These are phyloP conservation scores for Esox niger DNA, from an alignment of 2,113 vertebrate genomes.

Conservation along the genomic window DNA sequence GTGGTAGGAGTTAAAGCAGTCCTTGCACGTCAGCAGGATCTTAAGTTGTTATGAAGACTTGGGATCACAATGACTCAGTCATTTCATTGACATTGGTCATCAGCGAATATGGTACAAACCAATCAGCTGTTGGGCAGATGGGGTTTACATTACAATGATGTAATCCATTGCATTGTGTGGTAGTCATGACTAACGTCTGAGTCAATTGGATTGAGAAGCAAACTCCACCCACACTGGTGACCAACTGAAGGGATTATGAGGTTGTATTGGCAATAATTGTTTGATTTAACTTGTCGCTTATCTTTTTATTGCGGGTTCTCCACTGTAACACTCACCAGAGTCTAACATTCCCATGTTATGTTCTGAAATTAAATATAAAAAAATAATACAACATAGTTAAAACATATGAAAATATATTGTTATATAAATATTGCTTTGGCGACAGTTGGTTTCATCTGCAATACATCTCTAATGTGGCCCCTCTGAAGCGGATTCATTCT, in stretches of 20 bases:
- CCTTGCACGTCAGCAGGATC: background rate
- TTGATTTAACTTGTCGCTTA: conserved; percentile 8
- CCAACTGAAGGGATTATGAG: no score
- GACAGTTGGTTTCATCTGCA: no score
- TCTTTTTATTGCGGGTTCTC: background rate
- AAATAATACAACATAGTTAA: no score
- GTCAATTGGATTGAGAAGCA: no score
- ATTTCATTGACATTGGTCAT: background rate
- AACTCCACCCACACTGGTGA: no score
- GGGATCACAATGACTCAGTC: background rate
- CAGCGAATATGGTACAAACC: background rate
- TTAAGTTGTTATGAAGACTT: background rate
- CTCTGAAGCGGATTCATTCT: no score
- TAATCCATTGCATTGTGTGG: no score
- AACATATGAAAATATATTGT: background rate
- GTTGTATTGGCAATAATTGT: background rate
- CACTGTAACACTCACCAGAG: conserved; percentile 35
- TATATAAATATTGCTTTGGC: no score
- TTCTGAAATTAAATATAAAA: conserved; percentile 25
- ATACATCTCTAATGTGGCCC: no score
- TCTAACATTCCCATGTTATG: background rate
- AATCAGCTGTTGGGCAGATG: conserved; percentile 19
- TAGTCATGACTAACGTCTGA: no score
- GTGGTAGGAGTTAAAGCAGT: no score
- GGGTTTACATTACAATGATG: no score